Evolutionary conservation across 2,113 vertebrate genomes (phyloP), one percentile per base, ranked within the genome.

Genomic region (Cyprinodon tularosa): DNA sequence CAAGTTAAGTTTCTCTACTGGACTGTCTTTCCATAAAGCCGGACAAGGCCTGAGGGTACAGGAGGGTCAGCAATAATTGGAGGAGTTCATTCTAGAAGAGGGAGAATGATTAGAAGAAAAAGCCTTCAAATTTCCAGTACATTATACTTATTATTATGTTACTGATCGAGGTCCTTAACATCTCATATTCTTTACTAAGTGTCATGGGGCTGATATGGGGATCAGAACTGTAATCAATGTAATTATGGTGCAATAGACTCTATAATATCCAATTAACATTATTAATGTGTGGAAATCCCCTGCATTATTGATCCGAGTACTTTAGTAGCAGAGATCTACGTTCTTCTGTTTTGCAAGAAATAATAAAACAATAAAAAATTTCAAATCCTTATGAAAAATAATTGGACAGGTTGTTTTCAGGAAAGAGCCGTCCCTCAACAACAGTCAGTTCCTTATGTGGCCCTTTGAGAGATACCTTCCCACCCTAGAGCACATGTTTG

Each of bases 61-160:
- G 61, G 65, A 72, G 82, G 77, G 73, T 78, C 82, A 85, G 84
- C 83, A 82, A 89, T 83, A 86, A 88, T 87, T 78, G 83, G 73
- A 72, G 73, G 72, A 66, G 88, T 86, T 81, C 74, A 60, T 67
- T 22, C 82, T 20, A 78, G 86, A 88, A 89, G 83, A 86, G 78
- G 74, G 74, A 84, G 86, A 79, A 77, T 89, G 83, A 85, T 73
- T 84, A 82, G 65, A 59, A 84, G 72, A 86, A 84, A 84, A 79
- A 90, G 64, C 64, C 71, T 81, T 86, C 83, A 82, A 74, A 81
- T 29, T 29, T 29, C 29, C 29, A 1, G 29, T 29, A 29, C 2
- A 29, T 29, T 29, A 29, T 29, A 29, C 29, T 29, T 29, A 29
- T 29, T 29, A 29, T 29, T 29, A 29, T 29, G 29, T 29, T 29